Evolutionary conservation across 2,797 vertebrate genomes (phyloP).

Genomic region (Microtus agrestis): DNA sequence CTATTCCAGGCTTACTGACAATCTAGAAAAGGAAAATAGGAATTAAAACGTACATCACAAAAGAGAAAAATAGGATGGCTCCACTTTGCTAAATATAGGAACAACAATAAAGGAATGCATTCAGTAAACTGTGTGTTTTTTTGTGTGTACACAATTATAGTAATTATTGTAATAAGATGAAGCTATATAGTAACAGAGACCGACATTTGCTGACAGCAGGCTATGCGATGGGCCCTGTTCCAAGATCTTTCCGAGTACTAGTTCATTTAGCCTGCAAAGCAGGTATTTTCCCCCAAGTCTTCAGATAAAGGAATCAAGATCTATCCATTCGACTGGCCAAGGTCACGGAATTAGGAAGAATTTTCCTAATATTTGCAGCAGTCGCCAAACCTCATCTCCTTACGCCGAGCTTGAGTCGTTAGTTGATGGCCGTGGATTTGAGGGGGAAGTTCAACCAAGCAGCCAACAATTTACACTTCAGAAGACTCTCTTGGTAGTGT

Average conservation of each 20-base stretch:
- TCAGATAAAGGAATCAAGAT: slow-evolving; percentile 32
- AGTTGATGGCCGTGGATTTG: neutral
- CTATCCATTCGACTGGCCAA: neutral
- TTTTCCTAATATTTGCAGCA: slow-evolving; percentile 27
- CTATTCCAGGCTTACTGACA: neutral
- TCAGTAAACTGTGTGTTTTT: neutral
- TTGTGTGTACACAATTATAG: neutral
- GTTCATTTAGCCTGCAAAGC: neutral
- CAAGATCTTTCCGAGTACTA: neutral
- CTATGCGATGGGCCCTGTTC: neutral
- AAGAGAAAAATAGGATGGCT: neutral
- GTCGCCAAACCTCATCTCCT: slow-evolving; percentile 32
- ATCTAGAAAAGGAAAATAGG: neutral
- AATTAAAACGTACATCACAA: neutral
- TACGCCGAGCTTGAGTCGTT: neutral
- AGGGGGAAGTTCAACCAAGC: neutral
- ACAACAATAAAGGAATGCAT: neutral
- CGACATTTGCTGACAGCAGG: neutral
- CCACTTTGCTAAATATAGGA: neutral
- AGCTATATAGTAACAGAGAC: neutral
- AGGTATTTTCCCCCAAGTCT: neutral
- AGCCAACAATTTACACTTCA: neutral
- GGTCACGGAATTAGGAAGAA: neutral
- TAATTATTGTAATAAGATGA: neutral
- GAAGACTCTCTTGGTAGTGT: neutral